Evolutionary conservation across 2,888 invertebrate species (phyloP).

Genomic region (Drosophila borborema): DNA sequence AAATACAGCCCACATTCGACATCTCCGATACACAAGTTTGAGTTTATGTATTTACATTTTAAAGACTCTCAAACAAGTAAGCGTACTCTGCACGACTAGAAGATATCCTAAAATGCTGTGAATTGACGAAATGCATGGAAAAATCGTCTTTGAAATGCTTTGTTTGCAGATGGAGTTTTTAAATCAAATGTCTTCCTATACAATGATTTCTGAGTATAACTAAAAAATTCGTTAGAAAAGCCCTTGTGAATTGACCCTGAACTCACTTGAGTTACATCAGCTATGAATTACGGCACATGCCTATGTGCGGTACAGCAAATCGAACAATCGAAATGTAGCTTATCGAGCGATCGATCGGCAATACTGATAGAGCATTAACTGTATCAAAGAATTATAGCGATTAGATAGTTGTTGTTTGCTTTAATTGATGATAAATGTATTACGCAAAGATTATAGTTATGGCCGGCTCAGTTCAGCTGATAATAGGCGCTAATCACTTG

Average conservation of each 20-base stretch:
- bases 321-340: conserved; percentile 27
- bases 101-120: too few relatives aligned
- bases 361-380: background rate
- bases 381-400: conserved; percentile 31
- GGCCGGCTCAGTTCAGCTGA: conserved; percentile 54
- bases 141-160: too few relatives aligned
- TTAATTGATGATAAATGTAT: conserved; percentile 44
- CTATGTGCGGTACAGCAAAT: background rate
- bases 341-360: conserved; percentile 37
- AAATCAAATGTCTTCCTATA: too few relatives aligned
- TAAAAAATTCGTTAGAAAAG: background rate
- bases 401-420: conserved; percentile 49
- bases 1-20: conserved; percentile 61
- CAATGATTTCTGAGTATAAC: too few relatives aligned
- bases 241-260: conserved; percentile 9
- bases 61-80: conserved; percentile 46
- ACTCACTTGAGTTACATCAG: background rate
- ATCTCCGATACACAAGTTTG: conserved; percentile 50
- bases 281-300: background rate
- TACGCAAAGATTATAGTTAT: conserved; percentile 42
- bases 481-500: conserved; percentile 75
- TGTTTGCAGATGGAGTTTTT: too few relatives aligned
- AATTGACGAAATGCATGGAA: too few relatives aligned
- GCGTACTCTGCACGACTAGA: too few relatives aligned
- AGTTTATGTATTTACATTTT: conserved; percentile 64